These are phyloP conservation scores for Micromussa lordhowensis DNA, from an alignment of 92 coral and sea anemone genomes.

Conservation along the genomic window DNA sequence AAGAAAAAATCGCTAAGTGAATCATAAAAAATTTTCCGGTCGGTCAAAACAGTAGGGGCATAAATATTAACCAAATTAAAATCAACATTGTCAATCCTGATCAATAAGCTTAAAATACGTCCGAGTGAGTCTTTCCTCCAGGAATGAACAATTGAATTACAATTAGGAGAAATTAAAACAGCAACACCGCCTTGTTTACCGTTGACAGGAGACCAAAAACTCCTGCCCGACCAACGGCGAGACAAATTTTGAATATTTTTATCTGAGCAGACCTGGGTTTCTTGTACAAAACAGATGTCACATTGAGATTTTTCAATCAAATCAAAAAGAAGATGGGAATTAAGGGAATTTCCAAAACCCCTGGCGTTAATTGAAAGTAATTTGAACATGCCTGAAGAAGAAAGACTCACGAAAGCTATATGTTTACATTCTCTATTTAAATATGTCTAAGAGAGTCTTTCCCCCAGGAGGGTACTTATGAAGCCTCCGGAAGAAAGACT, in stretches of 20 bases:
- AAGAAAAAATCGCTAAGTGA: too few species aligned
- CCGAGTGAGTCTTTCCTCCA: conserved; percentile 25
- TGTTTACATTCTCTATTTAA: too few species aligned
- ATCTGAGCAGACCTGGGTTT: background rate
- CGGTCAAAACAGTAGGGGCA: conserved; percentile 40
- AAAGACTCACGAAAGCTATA: too few species aligned
- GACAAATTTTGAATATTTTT: background rate
- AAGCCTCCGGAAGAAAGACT: too few species aligned
- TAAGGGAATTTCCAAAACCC: background rate
- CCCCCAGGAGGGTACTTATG: too few species aligned
- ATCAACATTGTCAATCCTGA: background rate
- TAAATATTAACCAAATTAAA: conserved; percentile 30
- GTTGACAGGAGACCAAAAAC: conserved; percentile 24
- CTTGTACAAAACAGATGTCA: conserved; percentile 30
- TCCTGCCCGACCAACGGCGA: background rate
- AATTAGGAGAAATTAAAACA: background rate
- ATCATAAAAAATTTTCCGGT: conserved; percentile 26
- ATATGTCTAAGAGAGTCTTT: too few species aligned
- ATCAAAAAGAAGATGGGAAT: background rate
- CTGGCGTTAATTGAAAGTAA: background rate
- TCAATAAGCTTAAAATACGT: background rate
- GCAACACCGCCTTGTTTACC: background rate
- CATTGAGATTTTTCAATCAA: background rate
- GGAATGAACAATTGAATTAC: background rate
- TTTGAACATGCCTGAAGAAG: background rate